phyloP scores from a whole-genome alignment of 1,140 invertebrate genomes.

The Sminthurinus signatus region DNA sequence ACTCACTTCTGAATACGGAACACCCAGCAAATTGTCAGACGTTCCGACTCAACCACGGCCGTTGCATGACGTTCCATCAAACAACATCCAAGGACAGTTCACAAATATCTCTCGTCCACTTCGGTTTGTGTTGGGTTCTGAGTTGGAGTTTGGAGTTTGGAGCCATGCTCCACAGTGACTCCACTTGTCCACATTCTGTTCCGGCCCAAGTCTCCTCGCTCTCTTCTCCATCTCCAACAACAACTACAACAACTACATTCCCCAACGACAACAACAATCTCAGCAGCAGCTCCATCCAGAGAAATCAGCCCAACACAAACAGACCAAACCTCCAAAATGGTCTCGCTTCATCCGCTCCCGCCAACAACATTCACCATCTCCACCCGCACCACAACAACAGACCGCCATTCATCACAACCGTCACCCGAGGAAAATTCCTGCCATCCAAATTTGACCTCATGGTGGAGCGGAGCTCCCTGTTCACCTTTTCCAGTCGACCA shows the following conservation, averaged over 20 bases:
- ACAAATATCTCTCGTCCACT: too few relatives aligned
- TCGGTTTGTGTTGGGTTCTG: too few relatives aligned
- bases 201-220: neutral
- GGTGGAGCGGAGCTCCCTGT: conserved; percentile 35
- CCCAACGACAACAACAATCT: neutral
- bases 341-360: neutral
- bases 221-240: neutral
- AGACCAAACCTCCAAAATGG: neutral
- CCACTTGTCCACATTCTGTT: neutral
- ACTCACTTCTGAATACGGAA: neutral
- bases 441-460: conserved; percentile 41
- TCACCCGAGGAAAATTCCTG: conserved; percentile 36
- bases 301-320: neutral
- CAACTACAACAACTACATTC: neutral
- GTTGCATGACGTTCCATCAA: too few relatives aligned
- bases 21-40: too few relatives aligned
- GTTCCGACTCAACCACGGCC: too few relatives aligned
- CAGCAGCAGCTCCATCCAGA: neutral
- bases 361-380: neutral
- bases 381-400: neutral
- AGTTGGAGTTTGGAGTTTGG: too few relatives aligned
- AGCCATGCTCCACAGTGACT: neutral
- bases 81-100: too few relatives aligned
- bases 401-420: conserved; percentile 39
- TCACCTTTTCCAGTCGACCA: conserved; percentile 39